These are phyloP conservation scores for Drosophila cognata DNA, from an alignment of 2,888 invertebrate genomes.

Conservation along the genomic window DNA sequence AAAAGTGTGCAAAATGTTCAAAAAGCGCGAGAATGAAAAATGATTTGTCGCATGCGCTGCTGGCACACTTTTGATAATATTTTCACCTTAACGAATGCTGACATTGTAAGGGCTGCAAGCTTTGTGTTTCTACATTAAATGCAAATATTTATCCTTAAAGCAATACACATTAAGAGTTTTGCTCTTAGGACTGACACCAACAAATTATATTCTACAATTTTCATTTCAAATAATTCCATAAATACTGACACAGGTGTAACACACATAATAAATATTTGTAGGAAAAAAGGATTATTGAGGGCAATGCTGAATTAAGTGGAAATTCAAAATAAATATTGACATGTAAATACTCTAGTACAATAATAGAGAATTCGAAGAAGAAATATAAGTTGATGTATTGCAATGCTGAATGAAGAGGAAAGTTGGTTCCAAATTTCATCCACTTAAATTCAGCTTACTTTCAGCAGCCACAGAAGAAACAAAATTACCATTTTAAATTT, in stretches of 20 bases:
- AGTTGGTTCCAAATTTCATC: not conserved
- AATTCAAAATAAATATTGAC: not conserved
- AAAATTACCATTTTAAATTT: conserved; percentile 14
- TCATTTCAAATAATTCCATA: not conserved
- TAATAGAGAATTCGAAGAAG: not conserved
- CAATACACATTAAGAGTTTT: not conserved
- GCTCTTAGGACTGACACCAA: not conserved
- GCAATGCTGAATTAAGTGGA: not conserved
- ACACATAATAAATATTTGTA: not conserved
- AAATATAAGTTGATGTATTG: not conserved
- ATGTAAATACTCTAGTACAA: not conserved
- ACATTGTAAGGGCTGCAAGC: not conserved
- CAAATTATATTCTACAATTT: not conserved
- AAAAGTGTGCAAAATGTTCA: conserved; percentile 55
- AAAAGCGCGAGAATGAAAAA: conserved; percentile 49
- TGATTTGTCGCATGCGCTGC: conserved; percentile 53
- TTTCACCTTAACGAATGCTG: conserved; percentile 10
- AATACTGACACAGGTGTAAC: not conserved
- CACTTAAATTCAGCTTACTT: not conserved
- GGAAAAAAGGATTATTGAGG: not conserved
- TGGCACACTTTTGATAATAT: conserved; percentile 18
- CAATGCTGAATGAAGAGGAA: not conserved
- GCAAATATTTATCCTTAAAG: not conserved
- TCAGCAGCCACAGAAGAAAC: conserved; percentile 1
- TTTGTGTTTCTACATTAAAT: not conserved